These are phyloP conservation scores for Hypothenemus hampei DNA, from an alignment of 1,140 invertebrate species.

Conservation along the genomic window DNA sequence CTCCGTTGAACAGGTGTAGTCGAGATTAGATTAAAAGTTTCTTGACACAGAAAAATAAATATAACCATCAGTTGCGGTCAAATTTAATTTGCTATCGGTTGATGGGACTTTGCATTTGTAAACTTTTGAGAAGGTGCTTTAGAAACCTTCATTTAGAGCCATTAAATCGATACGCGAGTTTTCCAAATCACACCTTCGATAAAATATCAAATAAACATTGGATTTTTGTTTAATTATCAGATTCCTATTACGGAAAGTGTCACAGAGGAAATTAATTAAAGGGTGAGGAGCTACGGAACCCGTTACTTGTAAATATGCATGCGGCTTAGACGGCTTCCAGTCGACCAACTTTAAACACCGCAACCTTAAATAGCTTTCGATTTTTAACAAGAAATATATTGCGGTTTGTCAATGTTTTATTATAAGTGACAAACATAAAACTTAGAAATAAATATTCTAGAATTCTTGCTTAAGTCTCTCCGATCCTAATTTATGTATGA, in stretches of 20 bases:
- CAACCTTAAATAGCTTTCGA: background rate
- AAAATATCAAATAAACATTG: background rate
- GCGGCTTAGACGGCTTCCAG: background rate
- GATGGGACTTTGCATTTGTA: background rate
- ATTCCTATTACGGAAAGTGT: background rate
- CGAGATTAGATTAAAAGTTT: too few species aligned
- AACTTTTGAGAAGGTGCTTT: background rate
- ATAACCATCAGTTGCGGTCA: background rate
- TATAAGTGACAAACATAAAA: too few species aligned
- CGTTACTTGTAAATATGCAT: background rate
- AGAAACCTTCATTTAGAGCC: background rate
- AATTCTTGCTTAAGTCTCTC: too few species aligned
- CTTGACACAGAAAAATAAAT: background rate
- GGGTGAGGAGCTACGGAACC: background rate
- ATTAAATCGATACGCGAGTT: background rate
- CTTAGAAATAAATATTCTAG: too few species aligned
- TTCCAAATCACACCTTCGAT: background rate
- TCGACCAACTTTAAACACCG: background rate
- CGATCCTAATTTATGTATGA: background rate
- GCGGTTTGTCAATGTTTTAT: background rate
- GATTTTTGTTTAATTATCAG: background rate
- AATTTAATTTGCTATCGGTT: background rate
- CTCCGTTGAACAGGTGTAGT: background rate
- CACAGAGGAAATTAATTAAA: background rate
- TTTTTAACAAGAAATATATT: background rate